Evolutionary conservation across 2,797 vertebrate species (phyloP), one percentile per base, ranked within the genome.

Genomic region (Chromis chromis): DNA sequence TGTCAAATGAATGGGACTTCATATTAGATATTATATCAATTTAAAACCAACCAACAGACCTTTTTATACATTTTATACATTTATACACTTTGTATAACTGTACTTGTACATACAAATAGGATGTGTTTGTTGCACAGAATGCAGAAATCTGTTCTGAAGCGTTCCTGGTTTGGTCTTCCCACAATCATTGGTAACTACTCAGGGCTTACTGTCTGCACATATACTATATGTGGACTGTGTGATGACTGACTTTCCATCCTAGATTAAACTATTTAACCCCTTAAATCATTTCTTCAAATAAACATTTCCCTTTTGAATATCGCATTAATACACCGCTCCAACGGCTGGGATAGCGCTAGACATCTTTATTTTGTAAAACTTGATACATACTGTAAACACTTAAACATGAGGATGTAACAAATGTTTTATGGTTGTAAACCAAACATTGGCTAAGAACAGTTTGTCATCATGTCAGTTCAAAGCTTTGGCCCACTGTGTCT

Each of bases 391-490:
- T 76, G 61, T 14, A 62, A 81, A 46, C 39, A 39, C 66, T 70
- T 65, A 67, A 74, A 74, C 64, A 75, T 42, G 39, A 74, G 53
- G 63, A 82, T 76, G 70, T 64, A 61, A 66, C 79, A 65, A 81
- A 82, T 66, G 77, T 72, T 81, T 74, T 66, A 83, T 42, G 33
- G 74, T 54, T 82, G 53, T 52, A 84, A 87, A 66, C 70, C 77
- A 88, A 84, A 85, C 85, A 81, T 68, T 62, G 76, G 72, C 66
- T 42, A 22, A 70, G 61, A 44, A 48, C 50, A 69, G 72, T 86
- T 86, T 81, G 64, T 88, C 83, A 82, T 77, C 19, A 4, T 83
- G 83, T 86, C 82, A 82, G 70, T 79, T 81, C 70, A 79, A 84
- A 85, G 79, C 64, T 70, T 55, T 21, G 63, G 62, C 40, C 72